Evolutionary conservation across 2,888 invertebrate genomes (phyloP), one percentile per base, ranked within the genome.

Genomic region (Tetragonula carbonaria): DNA sequence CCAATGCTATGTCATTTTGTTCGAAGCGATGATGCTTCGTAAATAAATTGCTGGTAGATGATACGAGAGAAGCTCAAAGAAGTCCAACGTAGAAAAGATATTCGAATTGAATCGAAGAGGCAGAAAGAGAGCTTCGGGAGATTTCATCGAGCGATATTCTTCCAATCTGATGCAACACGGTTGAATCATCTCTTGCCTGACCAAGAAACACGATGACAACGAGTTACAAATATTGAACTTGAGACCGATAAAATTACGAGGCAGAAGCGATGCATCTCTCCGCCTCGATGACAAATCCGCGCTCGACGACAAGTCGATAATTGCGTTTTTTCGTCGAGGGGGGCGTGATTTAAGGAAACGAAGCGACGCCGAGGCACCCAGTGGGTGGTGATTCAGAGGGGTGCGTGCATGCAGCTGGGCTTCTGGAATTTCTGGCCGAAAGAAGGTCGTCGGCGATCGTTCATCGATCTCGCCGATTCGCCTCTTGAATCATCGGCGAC

Each of bases 311-410:
- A 38, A 67, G 57, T 23, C 45, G 85, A 80, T 80, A 80, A 85
- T 84, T 75, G 74, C 28, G 62, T 78, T 53, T 59, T 50, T 33
- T 65, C 70, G 45, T 45, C 53, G 59, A 23, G 28, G 45, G 74
- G 70, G 66, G 2, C 3, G 70, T 82, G 88, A 90, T 86, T 90
- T 81, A 90, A 82, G 89, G 71, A 87, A 85, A 85, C 2, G 33
- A 33, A 28, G 1, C 80, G 88, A 80, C 63, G 59, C 53, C 18
- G 66, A 13, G 53, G 2, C 85, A 45, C 45, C 45, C 45, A 68
- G 78, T 87, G 83, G 90, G 90, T 82, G 86, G 83, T 82, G 85
- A 80, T 73, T 82, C 68, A 28, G 45, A 62, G 71, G 72, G 14
- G 66, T 67, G 38, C 38, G 66, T 67, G 38, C 38, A 38, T 33